Conservation (phyloP, 2,888 invertebrate species). For the Microctonus brassicae region DNA sequence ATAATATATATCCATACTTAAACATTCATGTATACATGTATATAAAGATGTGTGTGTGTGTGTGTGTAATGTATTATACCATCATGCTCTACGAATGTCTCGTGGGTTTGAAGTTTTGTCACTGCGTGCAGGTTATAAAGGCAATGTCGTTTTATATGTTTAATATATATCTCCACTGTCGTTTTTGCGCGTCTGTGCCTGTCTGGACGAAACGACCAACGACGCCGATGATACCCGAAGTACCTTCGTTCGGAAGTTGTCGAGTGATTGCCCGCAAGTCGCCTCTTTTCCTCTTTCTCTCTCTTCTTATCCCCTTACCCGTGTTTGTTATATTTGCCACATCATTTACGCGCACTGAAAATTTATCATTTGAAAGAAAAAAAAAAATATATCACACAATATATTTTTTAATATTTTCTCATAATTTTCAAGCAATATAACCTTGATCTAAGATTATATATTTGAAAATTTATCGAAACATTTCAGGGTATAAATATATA, state of each 20-base stretch:
- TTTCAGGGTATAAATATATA: too few relatives aligned
- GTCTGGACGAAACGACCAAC: neutral
- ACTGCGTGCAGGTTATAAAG: neutral
- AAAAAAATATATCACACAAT: neutral
- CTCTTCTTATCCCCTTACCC: too few relatives aligned
- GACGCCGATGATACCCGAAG: constrained; percentile 20
- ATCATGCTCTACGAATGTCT: too few relatives aligned
- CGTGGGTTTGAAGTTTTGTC: neutral
- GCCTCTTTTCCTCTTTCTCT: neutral
- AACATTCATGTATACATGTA: neutral
- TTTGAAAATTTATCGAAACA: too few relatives aligned
- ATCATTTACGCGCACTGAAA: constrained; percentile 1
- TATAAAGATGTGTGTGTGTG: neutral
- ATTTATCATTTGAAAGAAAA: neutral
- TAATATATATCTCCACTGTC: neutral
- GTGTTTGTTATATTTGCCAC: neutral
- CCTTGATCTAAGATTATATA: too few relatives aligned
- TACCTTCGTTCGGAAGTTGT: constrained; percentile 7
- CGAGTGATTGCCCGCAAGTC: constrained; percentile 25
- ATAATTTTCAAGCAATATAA: too few relatives aligned
- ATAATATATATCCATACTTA: neutral
- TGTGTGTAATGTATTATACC: too few relatives aligned
- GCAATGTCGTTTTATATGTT: neutral
- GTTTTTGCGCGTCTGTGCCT: constrained; percentile 4
- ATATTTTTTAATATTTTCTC: neutral